Evolutionary conservation across 2,888 invertebrate species (phyloP), one percentile per base, ranked within the genome.

Genomic region (Caenorhabditis doughertyi): DNA sequence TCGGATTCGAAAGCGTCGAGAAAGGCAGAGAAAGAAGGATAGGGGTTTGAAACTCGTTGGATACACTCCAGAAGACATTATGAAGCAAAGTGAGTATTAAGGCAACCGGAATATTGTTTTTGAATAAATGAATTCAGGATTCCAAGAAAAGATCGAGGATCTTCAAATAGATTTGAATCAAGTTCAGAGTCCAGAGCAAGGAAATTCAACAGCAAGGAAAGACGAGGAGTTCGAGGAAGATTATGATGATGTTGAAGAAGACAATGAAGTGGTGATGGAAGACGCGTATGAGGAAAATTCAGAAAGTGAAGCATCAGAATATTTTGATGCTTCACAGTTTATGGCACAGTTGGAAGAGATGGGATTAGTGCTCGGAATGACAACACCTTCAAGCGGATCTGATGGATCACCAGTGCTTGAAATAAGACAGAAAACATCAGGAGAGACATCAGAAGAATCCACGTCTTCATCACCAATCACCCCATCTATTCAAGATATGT

Each of bases 1-100:
- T 67, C 65, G 79, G 3, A 67, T 79, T 29, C 49, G 79, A 23
- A 79, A 79, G 23, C 47, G 72, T 11, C 23, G 72, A 8, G 79
- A 79, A 29, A 32, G 79, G 1, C 70, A 72, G 42, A 32, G 79
- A 32, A 79, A 76, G 16, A 58, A 23, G 47, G 67, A 76, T 25
- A 67, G 11, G 8, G 60, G 60, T 18, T 8, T 67, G 67, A 56
- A 35, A n/a, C n/a, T 23, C 9, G 67, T 25, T 2, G 73, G 64
- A 8, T 42, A 55, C 0, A 29, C 39, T n/a, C 23, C 27, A 7
- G 73, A 72, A 1, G 39, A 68, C 1, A 55, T 68, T 3, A 3
- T 55, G 18, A 44, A 56, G 13, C 21, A 47, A 0, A 16, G 71
- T 72, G 18, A 51, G 71, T 60, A 47, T 23, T 13, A 1, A 21